Evolutionary conservation across 2,888 invertebrate genomes (phyloP).

Genomic region (Dolichopus griseipennis): DNA sequence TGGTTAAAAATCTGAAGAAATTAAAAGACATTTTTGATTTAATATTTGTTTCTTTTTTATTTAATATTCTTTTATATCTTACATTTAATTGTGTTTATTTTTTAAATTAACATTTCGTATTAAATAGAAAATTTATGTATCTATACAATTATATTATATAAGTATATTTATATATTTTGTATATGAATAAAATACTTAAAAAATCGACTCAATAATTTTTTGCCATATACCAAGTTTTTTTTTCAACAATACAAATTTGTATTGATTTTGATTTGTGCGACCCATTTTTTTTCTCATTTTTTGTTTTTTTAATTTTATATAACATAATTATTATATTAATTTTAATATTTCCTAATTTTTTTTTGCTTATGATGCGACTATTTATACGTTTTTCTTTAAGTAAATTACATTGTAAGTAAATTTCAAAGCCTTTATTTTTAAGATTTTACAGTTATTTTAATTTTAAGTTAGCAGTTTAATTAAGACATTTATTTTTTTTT

Average conservation of each 20-base stretch:
- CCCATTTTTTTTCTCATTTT: not conserved
- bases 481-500: too few species aligned
- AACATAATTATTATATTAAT: not conserved
- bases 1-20: too few species aligned
- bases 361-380: not conserved
- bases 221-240: not conserved
- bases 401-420: too few species aligned
- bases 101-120: not conserved
- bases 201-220: not conserved
- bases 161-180: not conserved
- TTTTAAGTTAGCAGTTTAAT: too few species aligned
- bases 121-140: not conserved
- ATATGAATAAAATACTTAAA: not conserved
- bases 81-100: not conserved
- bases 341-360: not conserved
- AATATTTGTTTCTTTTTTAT: not conserved
- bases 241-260: not conserved
- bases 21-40: not conserved
- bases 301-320: not conserved
- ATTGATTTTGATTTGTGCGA: constrained; percentile 6
- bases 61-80: not conserved
- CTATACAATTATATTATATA: not conserved
- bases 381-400: too few species aligned
- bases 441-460: too few species aligned
- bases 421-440: too few species aligned